These are phyloP conservation scores for Turritopsis dohrnii DNA, from an alignment of 30 jellyfish, hydroid and myxozoan species.

Conservation along the genomic window DNA sequence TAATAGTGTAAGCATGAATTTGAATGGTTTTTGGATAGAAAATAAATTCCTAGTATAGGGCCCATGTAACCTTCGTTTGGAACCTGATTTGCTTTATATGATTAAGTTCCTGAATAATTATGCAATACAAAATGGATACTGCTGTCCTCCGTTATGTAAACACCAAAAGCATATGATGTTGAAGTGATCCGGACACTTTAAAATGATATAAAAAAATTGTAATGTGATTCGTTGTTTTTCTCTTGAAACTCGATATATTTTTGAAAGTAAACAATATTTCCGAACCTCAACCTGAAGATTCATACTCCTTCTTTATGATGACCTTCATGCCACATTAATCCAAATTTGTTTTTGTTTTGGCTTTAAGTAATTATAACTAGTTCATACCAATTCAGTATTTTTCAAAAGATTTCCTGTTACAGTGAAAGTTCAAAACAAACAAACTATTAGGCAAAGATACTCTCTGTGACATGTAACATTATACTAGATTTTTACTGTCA, in stretches of 20 bases:
- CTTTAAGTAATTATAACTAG: too few species aligned
- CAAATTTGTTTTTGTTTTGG: too few species aligned
- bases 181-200: background rate
- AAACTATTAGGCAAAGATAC: too few species aligned
- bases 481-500: too few species aligned
- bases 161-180: background rate
- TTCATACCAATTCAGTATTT: too few species aligned
- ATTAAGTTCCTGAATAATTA: background rate
- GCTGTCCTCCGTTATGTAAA: background rate
- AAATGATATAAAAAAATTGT: background rate
- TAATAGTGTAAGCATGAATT: background rate
- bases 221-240: background rate
- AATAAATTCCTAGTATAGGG: background rate
- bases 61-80: too few species aligned
- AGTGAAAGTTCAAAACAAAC: too few species aligned
- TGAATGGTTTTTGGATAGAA: background rate
- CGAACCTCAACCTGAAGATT: background rate
- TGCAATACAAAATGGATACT: background rate
- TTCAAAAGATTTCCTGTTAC: too few species aligned
- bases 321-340: too few species aligned
- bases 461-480: too few species aligned
- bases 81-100: too few species aligned
- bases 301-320: too few species aligned
- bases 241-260: background rate
- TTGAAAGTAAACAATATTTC: background rate